Percentiles rank a stretch among this genome's conserved stretches.
These are phyloP conservation scores for Gnatocerus cornutus DNA, from an alignment of 2,888 invertebrate species.

Conservation along the genomic window DNA sequence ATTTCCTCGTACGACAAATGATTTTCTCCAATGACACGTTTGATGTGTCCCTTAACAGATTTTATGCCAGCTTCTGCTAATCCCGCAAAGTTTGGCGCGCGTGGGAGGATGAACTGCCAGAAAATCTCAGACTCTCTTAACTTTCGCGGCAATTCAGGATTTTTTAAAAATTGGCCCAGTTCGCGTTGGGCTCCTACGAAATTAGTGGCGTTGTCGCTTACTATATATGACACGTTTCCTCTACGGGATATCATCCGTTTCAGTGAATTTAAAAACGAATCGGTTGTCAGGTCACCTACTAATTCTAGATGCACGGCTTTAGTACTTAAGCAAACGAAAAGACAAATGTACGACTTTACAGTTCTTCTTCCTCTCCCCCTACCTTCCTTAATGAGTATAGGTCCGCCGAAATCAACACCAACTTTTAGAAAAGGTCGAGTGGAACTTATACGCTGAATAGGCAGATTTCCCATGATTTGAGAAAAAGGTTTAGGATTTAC, in stretches of 20 bases:
- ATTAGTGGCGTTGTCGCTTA: slow-evolving; percentile 53
- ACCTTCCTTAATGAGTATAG: slow-evolving; percentile 48
- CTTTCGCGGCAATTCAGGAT: slow-evolving; percentile 3
- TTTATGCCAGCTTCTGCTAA: slow-evolving; percentile 25
- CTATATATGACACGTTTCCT: slow-evolving; percentile 48
- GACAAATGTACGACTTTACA: slow-evolving; percentile 24
- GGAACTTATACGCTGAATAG: neutral
- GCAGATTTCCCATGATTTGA: slow-evolving; percentile 37
- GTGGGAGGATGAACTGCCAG: slow-evolving; percentile 40
- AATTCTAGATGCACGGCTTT: slow-evolving; percentile 55
- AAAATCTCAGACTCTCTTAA: neutral
- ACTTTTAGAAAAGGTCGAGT: slow-evolving; percentile 47
- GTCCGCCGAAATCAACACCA: slow-evolving; percentile 55
- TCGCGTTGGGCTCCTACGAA: slow-evolving; percentile 47
- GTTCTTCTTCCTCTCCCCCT: slow-evolving; percentile 46
- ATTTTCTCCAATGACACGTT: slow-evolving; percentile 14
- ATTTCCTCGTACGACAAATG: slow-evolving; percentile 5
- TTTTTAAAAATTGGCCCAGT: slow-evolving; percentile 16
- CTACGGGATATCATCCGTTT: too few relatives aligned
- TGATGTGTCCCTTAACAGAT: slow-evolving; percentile 12
- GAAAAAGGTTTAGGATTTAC: slow-evolving; percentile 20
- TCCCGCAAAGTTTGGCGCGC: slow-evolving; percentile 44
- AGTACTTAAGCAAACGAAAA: slow-evolving; percentile 53
- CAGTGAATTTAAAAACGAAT: slow-evolving; percentile 51
- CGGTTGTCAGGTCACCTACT: slow-evolving; percentile 49